A percentile compares a stretch with the other conserved stretches of the same genome.
phyloP scores from a whole-genome alignment of 1,140 invertebrate species.

The Sesamia nonagrioides region DNA sequence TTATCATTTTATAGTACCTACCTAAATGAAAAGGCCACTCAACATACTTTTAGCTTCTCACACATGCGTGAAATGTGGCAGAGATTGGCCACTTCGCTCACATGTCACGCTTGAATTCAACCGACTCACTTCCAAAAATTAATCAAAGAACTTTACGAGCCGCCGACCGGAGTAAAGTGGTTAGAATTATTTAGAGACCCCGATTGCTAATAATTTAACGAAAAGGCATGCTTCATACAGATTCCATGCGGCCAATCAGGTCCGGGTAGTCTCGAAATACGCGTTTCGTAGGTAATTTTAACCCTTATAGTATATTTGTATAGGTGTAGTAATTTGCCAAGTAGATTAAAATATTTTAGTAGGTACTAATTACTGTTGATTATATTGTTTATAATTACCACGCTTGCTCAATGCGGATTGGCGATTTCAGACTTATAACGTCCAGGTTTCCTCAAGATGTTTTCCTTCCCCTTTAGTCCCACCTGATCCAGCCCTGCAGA shows the following conservation, averaged over 20 bases:
- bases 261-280: not conserved
- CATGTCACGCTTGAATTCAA: slow-evolving; percentile 66
- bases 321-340: no score
- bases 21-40: slow-evolving; percentile 18
- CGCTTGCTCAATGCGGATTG: no score
- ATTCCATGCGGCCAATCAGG: not conserved
- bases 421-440: no score
- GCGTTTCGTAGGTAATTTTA: no score
- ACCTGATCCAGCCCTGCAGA: no score
- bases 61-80: slow-evolving; percentile 32
- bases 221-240: not conserved
- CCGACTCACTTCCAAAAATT: slow-evolving; percentile 62
- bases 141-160: slow-evolving; percentile 73
- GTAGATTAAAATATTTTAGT: no score
- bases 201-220: slow-evolving; percentile 45
- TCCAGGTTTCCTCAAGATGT: no score
- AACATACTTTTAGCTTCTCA: slow-evolving; percentile 26
- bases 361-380: no score
- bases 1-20: no score
- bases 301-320: no score
- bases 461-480: no score
- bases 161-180: slow-evolving; percentile 60
- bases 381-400: no score
- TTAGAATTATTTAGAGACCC: slow-evolving; percentile 70
- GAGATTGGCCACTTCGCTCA: slow-evolving; percentile 57